Percentiles rank a stretch among this genome's conserved stretches.
These are phyloP conservation scores for Onychostoma macrolepis DNA, from an alignment of 2,113 vertebrate genomes.

Conservation along the genomic window DNA sequence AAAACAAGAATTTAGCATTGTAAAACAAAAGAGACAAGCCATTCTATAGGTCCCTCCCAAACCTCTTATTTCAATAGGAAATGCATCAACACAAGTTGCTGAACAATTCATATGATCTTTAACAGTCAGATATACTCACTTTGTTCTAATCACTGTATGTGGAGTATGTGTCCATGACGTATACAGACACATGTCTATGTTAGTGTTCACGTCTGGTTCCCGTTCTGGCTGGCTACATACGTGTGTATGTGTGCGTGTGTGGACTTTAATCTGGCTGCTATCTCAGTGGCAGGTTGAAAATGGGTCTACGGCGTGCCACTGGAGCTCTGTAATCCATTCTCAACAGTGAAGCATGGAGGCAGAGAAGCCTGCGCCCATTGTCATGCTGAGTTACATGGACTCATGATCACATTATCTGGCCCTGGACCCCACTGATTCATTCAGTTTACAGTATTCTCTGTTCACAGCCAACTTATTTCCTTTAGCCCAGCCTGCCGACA, in stretches of 20 bases:
- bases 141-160: neutral
- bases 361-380: conserved; percentile 83
- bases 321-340: conserved; percentile 95
- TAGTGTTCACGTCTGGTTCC: conserved; percentile 10
- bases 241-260: neutral
- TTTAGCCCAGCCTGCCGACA: conserved; percentile 89
- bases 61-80: neutral
- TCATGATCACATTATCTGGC: conserved; percentile 97
- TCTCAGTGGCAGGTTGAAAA: conserved; percentile 80
- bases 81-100: neutral
- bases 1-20: neutral
- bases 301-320: conserved; percentile 76
- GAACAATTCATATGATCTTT: neutral
- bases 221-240: conserved; percentile 27
- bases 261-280: conserved; percentile 74
- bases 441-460: conserved; percentile 94
- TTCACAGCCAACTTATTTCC: conserved; percentile 92
- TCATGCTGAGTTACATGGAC: conserved; percentile 98
- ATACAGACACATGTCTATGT: neutral
- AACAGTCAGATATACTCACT: neutral
- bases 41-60: neutral
- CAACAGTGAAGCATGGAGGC: conserved; percentile 85
- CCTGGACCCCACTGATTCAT: conserved; percentile 97
- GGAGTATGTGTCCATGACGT: neutral
- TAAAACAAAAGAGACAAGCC: neutral